Conservation (phyloP, 2,888 invertebrate genomes). For the Patella pellucida region DNA sequence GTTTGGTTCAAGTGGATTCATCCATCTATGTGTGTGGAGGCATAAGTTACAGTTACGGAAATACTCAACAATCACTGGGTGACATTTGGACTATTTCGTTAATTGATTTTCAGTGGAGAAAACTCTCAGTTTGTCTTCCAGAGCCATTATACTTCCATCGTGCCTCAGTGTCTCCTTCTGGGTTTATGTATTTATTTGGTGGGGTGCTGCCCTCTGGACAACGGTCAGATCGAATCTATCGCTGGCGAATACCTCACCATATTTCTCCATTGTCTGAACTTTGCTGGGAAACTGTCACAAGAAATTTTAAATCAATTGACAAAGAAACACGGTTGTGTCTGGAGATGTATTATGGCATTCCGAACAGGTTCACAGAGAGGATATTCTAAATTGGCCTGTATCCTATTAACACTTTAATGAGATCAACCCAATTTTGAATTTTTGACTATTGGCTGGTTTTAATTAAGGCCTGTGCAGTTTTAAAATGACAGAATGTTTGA, state of each 20-base stretch:
- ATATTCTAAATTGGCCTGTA: neutral
- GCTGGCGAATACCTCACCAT: conserved; percentile 83
- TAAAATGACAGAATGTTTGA: too few relatives aligned
- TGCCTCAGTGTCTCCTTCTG: conserved; percentile 79
- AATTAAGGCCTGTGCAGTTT: too few relatives aligned
- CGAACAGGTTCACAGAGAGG: conserved; percentile 3
- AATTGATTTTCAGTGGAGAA: conserved; percentile 82
- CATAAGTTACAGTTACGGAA: conserved; percentile 65
- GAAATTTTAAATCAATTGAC: conserved; percentile 7
- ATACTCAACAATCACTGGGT: conserved; percentile 75
- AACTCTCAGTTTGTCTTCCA: conserved; percentile 79
- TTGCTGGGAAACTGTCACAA: conserved; percentile 84
- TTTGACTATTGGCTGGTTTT: too few relatives aligned
- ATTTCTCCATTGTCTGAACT: conserved; percentile 87
- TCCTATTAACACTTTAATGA: too few relatives aligned
- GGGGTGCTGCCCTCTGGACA: conserved; percentile 62
- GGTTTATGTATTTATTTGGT: conserved; percentile 69
- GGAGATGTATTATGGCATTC: conserved; percentile 20
- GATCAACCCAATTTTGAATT: too few relatives aligned
- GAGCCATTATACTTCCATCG: conserved; percentile 89
- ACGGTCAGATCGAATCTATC: conserved; percentile 82
- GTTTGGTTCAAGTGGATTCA: conserved; percentile 40
- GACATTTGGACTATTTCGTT: conserved; percentile 89
- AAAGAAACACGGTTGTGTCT: neutral
- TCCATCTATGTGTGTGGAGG: conserved; percentile 87